A percentile compares a stretch with the other conserved stretches of the same genome.
Evolutionary conservation across 2,797 vertebrate species (phyloP).

Genomic region (Chelonia mydas): DNA sequence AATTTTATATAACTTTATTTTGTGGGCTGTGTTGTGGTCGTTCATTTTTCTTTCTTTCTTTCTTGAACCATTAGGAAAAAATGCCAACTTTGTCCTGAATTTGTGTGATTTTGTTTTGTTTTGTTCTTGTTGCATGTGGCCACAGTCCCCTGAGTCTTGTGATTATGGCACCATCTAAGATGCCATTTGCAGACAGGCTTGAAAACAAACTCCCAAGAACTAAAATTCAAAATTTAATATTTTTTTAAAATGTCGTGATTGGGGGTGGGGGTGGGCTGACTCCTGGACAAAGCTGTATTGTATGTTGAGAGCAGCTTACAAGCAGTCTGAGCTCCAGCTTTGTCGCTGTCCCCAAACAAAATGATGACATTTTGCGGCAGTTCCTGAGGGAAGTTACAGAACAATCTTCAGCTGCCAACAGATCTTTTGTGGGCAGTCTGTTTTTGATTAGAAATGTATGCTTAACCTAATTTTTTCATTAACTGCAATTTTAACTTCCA

Average conservation of each 20-base stretch:
- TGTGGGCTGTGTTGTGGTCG: not conserved
- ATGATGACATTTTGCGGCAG: constrained; percentile 50
- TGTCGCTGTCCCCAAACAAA: constrained; percentile 62
- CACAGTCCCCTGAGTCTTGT: not conserved
- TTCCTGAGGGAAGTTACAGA: constrained; percentile 66
- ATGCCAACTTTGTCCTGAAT: not conserved
- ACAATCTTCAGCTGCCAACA: constrained; percentile 54
- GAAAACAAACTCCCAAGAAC: constrained; percentile 18
- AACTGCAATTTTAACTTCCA: constrained; percentile 40
- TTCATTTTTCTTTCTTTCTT: not conserved
- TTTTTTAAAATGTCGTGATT: not conserved
- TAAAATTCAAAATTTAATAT: constrained; percentile 26
- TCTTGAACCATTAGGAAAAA: not conserved
- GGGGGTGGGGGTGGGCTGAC: not conserved
- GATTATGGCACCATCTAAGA: not conserved
- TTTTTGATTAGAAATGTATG: constrained; percentile 53
- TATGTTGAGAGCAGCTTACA: constrained; percentile 15
- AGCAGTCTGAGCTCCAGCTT: constrained; percentile 4
- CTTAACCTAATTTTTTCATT: constrained; percentile 53
- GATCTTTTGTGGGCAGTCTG: constrained; percentile 44
- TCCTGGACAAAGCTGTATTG: not conserved
- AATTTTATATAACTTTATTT: not conserved
- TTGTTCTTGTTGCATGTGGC: not conserved
- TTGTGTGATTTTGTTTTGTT: not conserved
- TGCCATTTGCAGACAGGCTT: not conserved